Base-by-base conservation (phyloP, 2,113 vertebrate genomes). In the Trogon surrucura region DNA sequence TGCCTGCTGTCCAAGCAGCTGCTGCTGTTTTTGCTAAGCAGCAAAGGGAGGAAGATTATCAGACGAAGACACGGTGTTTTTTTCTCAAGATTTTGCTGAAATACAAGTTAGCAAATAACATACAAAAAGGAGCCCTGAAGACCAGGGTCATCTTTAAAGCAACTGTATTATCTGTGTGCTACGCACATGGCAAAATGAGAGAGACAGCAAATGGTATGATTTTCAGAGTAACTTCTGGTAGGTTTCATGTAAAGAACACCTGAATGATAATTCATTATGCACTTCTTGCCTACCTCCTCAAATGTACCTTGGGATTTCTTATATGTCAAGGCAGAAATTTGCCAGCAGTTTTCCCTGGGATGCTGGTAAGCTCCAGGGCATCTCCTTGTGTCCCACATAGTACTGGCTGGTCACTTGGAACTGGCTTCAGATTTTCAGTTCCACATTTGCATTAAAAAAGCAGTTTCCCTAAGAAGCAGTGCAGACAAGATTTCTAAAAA, bases 371-470 rank as follows among this genome's bases (percentile, higher is more conserved):
- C 38, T 95, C 73, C 80, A 96, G 65, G 89, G 36, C 41, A 73
- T 47, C 73, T 89, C 48, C 50, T 60, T 30, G 32, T 41, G n/a
- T 85, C 60, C 66, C 84, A 85, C 47, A 80, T 58, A 73, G 89
- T n/a, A 25, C 86, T 95, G 91, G 80, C 86, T 77, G 81, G 94
- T 93, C 78, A 75, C 71, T 77, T 92, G 81, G 67, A 95, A 91
- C 34, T 50, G 74, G 69, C 45, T 88, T 89, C 79, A 78, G 67
- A 78, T 67, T 94, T 95, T 89, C 66, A 91, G 80, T 57, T 80
- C 47, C 69, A 75, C 45, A 89, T 90, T 91, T 94, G 90, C 88
- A 96, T 95, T 90, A 90, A 60, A 95, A 97, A 95, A 90, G 82
- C 69, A 74, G 47, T 70, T 95, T 72, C 38, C 67, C 53, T 60